Evolutionary conservation across 1,140 invertebrate genomes (phyloP), one percentile per base, ranked within the genome.

Genomic region (Leptinotarsa lineolata): DNA sequence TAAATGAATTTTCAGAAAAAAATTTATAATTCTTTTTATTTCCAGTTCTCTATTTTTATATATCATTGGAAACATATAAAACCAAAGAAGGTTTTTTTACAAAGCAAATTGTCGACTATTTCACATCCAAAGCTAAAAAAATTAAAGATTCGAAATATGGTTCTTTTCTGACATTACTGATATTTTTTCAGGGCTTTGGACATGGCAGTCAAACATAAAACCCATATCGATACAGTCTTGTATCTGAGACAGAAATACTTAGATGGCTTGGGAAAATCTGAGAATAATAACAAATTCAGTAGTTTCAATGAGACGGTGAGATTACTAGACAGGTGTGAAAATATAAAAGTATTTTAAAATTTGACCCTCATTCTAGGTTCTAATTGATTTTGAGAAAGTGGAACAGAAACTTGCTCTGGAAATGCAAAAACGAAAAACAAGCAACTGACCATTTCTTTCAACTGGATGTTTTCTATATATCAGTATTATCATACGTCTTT

Each of bases 201-300:
- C 78, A 85, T 97, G 54, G 93, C 94, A 0, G 85, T 92, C 2
- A 95, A 95, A 79, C 89, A 95, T 83, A 92, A 93, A 78, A 89
- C 88, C 16, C 89, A 94, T 78, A 82, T 96, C 8, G 93, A 95
- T 68, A 90, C 91, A 58, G 93, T 97, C 11, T 80, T 96, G 13
- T 89, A 90, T n/a, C 88, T 91, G 74, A 87, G 95, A 68, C 86
- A 90, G 79, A 90, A 89, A 74, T 96, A 95, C 84, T 85, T 97
- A 13, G 87, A 91, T 46, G 86, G 89, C 1, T 88, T 95, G 74
- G 90, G 91, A 16, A 92, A 93, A 80, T 85, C 89, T 67, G 95
- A 97, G 85, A 93, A 88, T 48, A 94, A 94, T 83, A 85, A 89
- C 18, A 85, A 88, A 63, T 95, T 92, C 82, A 79, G 91, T n/a